These are phyloP conservation scores for Pogonomyrmex californicus DNA, from an alignment of 1,140 invertebrate genomes.

Conservation along the genomic window DNA sequence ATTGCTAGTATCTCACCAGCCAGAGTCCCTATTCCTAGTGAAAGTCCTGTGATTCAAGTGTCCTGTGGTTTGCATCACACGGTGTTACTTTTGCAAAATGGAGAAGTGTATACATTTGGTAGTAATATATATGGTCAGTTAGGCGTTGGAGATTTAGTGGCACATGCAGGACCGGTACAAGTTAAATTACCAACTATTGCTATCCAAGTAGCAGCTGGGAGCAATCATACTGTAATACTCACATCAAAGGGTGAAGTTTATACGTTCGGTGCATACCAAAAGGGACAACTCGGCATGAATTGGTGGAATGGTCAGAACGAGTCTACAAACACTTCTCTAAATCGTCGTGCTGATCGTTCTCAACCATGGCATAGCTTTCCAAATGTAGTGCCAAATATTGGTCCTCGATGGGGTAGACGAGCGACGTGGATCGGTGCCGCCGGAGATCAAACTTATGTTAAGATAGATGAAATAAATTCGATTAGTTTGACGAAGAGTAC, in stretches of 20 bases:
- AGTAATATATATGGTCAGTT: conserved; percentile 98
- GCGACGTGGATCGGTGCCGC: conserved; percentile 98
- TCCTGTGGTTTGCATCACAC: conserved; percentile 97
- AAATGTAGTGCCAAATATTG: conserved; percentile 93
- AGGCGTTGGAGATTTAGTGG: conserved; percentile 94
- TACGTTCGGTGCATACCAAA: conserved; percentile 97
- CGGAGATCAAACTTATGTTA: conserved; percentile 97
- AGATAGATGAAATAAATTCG: conserved; percentile 97
- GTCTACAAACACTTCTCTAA: conserved; percentile 78
- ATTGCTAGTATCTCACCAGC: conserved; percentile 94
- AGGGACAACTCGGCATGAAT: conserved; percentile 95
- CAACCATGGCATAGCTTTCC: conserved; percentile 94
- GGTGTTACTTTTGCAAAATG: conserved; percentile 89
- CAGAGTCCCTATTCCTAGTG: conserved; percentile 90
- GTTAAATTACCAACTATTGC: conserved; percentile 91
- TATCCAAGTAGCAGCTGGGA: conserved; percentile 95
- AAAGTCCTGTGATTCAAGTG: conserved; percentile 92
- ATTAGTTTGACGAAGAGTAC: conserved; percentile 94
- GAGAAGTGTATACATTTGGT: conserved; percentile 96
- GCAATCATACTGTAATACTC: conserved; percentile 97
- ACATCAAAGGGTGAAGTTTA: conserved; percentile 96
- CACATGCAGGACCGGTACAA: conserved; percentile 91
- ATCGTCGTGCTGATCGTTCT: conserved; percentile 81
- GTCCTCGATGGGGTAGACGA: conserved; percentile 92
- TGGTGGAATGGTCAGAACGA: conserved; percentile 82